Evolutionary conservation across 2,797 vertebrate genomes (phyloP), one percentile per base, ranked within the genome.

Genomic region (Parauchenoglanis ngamensis): DNA sequence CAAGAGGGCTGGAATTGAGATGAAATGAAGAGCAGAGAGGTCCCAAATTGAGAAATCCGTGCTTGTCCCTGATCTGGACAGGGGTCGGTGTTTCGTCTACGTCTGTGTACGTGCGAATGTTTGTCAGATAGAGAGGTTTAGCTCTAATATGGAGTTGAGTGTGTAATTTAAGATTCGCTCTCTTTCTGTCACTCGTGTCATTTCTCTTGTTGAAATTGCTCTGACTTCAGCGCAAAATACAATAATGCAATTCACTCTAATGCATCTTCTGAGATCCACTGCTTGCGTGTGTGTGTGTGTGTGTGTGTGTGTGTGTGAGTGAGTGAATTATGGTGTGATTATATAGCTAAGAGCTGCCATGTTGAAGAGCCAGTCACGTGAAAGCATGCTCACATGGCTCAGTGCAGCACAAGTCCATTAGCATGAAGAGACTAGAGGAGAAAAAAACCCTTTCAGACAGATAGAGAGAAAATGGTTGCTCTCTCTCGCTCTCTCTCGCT

Each of bases 241-340:
- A 63, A 70, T 87, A 83, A 87, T 87, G 87, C 81, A 84, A 25
- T 84, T 68, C 49, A 67, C 49, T 21, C 72, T 68, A 77, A 87
- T 78, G 81, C 81, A 77, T 84, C 44, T 68, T 23, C 25, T 8
- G 67, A 44, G n/a, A 61, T 63, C 67, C 25, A 8, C 35, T 35
- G 56, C n/a, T 19, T 31, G 54, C 23, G 23, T 44, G 28, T n/a
- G 65, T 73, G 68, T 76, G 83, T 85, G 83, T 81, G 73, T 85
- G 83, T 81, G 73, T 75, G 67, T 6, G 83, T 7, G 19, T 10
- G 40, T 3, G 75, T 46, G 59, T 4, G 57, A 65, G 80, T 15
- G 94, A 94, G 90, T 93, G 94, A 94, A 94, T 94, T 95, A 95
- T 94, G 92, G 94, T 94, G 94, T 95, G 94, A 95, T 95, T 95